Conservation (phyloP, 2,113 vertebrate genomes). For the Datnioides undecimradiatus region DNA sequence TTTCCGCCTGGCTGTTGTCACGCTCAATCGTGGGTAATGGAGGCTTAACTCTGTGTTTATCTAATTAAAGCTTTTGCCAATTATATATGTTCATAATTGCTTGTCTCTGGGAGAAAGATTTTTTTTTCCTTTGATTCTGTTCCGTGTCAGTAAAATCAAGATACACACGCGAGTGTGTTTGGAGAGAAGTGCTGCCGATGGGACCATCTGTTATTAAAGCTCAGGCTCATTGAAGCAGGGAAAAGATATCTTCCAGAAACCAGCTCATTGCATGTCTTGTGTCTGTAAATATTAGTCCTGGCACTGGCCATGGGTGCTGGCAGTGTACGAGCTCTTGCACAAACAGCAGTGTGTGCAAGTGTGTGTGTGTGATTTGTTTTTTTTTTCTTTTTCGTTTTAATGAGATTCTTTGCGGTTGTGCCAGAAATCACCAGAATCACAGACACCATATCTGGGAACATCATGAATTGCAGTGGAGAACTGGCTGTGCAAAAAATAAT, state of each 20-base stretch:
- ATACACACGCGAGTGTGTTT: slow-evolving; percentile 27
- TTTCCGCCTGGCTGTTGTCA: slow-evolving; percentile 12
- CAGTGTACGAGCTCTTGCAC: slow-evolving; percentile 15
- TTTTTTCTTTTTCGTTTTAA: slow-evolving; percentile 12
- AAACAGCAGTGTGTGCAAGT: slow-evolving; percentile 8
- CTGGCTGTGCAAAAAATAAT: background rate
- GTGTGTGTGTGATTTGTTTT: no score
- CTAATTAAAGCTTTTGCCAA: slow-evolving; percentile 47
- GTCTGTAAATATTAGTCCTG: slow-evolving; percentile 65
- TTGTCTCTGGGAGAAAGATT: slow-evolving; percentile 44
- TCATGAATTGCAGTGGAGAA: background rate
- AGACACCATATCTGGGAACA: slow-evolving; percentile 10
- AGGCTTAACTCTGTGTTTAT: slow-evolving; percentile 35
- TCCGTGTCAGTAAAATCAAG: slow-evolving; percentile 37
- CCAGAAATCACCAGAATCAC: slow-evolving; percentile 25
- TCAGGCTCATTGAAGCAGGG: slow-evolving; percentile 49
- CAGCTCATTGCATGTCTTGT: slow-evolving; percentile 33
- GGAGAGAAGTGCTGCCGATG: slow-evolving; percentile 34
- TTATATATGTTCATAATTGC: slow-evolving; percentile 47
- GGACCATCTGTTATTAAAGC: slow-evolving; percentile 70
- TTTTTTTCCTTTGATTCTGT: slow-evolving; percentile 30
- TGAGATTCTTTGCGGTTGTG: slow-evolving; percentile 14
- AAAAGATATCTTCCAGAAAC: slow-evolving; percentile 58
- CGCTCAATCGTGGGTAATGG: slow-evolving; percentile 6
- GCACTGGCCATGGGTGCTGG: slow-evolving; percentile 25